Evolutionary conservation across 2,113 vertebrate species (phyloP).

Genomic region (Bettongia penicillata): DNA sequence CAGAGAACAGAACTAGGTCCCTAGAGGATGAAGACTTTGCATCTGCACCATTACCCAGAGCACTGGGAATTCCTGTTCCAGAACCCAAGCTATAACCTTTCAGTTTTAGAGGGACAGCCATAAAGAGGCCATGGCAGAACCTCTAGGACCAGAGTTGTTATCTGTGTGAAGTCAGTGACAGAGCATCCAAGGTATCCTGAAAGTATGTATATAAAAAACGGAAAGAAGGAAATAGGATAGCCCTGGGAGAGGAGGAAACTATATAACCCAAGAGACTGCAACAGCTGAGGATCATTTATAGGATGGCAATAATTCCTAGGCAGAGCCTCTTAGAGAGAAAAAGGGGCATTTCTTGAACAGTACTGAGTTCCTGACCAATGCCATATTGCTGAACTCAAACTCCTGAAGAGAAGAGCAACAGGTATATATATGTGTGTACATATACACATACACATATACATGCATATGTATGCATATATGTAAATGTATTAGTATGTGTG

Average conservation of each 20-base stretch:
- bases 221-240: neutral
- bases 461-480: too few species aligned
- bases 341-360: neutral
- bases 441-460: too few species aligned
- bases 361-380: neutral
- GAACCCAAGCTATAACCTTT: neutral
- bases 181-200: neutral
- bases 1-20: neutral
- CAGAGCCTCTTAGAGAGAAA: neutral
- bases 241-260: neutral
- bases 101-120: neutral
- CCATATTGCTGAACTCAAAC: neutral
- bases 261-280: neutral
- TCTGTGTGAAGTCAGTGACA: neutral
- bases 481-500: too few species aligned
- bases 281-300: neutral
- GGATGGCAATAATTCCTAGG: neutral
- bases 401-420: neutral
- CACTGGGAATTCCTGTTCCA: neutral
- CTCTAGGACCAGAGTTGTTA: neutral
- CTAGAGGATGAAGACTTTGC: neutral
- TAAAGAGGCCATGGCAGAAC: too few species aligned
- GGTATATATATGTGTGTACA: too few species aligned
- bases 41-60: neutral
- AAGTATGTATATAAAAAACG: neutral